These are phyloP conservation scores for Mimachlamys varia DNA, from an alignment of 2,888 invertebrate species.

Conservation along the genomic window DNA sequence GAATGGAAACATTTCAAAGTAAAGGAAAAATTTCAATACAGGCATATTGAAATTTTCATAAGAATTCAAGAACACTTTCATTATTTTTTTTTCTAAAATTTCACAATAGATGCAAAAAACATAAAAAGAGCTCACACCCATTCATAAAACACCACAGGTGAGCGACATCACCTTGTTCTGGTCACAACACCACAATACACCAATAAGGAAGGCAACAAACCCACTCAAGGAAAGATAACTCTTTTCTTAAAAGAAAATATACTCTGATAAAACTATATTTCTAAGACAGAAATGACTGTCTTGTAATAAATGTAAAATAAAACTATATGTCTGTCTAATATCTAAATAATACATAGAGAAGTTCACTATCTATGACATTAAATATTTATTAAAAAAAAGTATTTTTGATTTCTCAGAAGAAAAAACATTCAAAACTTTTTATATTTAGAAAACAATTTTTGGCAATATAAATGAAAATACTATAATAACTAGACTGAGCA, in stretches of 20 bases:
- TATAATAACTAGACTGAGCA: neutral
- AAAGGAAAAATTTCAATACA: neutral
- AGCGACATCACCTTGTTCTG: neutral
- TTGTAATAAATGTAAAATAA: neutral
- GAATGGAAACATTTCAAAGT: too few species aligned
- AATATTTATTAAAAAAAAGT: too few species aligned
- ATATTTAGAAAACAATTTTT: too few species aligned
- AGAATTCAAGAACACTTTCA: slow-evolving; percentile 8
- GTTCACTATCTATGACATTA: too few species aligned
- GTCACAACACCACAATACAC: neutral
- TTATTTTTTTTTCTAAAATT: neutral
- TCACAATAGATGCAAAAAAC: slow-evolving; percentile 3
- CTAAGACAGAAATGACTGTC: neutral
- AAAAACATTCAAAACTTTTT: too few species aligned
- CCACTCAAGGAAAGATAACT: slow-evolving; percentile 12
- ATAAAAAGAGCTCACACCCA: slow-evolving; percentile 25
- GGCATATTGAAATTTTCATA: neutral
- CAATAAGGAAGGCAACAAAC: neutral
- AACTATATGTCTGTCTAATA: too few species aligned
- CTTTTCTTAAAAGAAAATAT: neutral
- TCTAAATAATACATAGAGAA: too few species aligned
- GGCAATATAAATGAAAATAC: too few species aligned
- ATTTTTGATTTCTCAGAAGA: too few species aligned
- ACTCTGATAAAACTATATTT: neutral
- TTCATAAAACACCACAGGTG: slow-evolving; percentile 13